These are phyloP conservation scores for Heliothis virescens DNA, from an alignment of 1,140 invertebrate species.

Conservation along the genomic window DNA sequence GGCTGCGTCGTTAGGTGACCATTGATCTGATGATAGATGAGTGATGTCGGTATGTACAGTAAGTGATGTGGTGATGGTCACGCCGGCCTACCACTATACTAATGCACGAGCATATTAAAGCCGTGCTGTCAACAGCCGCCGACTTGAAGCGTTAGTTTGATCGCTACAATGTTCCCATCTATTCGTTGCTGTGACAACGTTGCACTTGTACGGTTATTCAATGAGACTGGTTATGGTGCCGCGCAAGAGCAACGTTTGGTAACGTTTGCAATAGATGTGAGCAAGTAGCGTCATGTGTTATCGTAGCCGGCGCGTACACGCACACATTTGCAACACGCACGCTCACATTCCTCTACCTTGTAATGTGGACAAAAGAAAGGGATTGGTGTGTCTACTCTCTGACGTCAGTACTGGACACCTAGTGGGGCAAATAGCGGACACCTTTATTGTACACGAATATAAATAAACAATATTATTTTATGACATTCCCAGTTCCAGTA, in stretches of 20 bases:
- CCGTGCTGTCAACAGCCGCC: conserved; percentile 75
- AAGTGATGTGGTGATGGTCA: conserved; percentile 53
- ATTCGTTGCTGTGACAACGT: conserved; percentile 44
- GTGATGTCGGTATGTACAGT: conserved; percentile 68
- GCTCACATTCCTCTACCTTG: conserved; percentile 85
- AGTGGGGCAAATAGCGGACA: conserved; percentile 82
- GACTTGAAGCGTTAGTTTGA: conserved; percentile 77
- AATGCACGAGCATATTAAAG: conserved; percentile 70
- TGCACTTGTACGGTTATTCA: conserved; percentile 1
- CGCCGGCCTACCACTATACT: conserved; percentile 48
- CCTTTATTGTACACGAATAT: conserved; percentile 60
- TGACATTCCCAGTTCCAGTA: conserved; percentile 31
- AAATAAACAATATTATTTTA: conserved; percentile 31
- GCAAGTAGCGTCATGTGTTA: conserved; percentile 59
- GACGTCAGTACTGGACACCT: conserved; percentile 85
- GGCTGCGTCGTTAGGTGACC: conserved; percentile 62
- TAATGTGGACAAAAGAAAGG: conserved; percentile 83
- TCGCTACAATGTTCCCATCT: conserved; percentile 61
- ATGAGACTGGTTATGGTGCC: conserved; percentile 3
- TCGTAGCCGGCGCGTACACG: conserved; percentile 68
- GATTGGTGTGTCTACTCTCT: conserved; percentile 84
- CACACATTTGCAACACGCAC: conserved; percentile 78
- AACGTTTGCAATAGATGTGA: conserved; percentile 50
- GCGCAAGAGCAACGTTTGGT: not conserved
- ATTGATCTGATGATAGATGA: conserved; percentile 59